Evolutionary conservation across 2,113 vertebrate species (phyloP), one percentile per base, ranked within the genome.

Genomic region (Girardinichthys multiradiatus): DNA sequence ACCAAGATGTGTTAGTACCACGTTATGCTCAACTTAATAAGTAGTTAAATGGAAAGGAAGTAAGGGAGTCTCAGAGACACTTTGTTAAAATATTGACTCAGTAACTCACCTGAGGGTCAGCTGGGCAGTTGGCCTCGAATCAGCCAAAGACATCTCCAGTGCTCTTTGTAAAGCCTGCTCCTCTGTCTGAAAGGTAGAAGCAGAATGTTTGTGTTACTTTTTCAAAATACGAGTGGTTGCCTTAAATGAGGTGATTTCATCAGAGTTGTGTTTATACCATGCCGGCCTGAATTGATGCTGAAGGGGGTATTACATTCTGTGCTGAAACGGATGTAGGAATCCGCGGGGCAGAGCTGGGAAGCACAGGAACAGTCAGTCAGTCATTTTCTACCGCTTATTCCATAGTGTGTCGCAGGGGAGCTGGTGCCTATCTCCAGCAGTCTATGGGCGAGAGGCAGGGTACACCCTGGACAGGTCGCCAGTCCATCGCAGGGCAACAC

Each of bases 131-230:
- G 0, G 59, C 14, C 87, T 89, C 0, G 89, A 94, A 77, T 99
- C 97, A 59, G 96, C 95, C 90, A 99, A 84, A 13, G 97, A 99
- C 93, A 98, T 95, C 92, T 97, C 97, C 89, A 99, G 92, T 57
- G 97, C 98, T 80, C 95, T 94, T 79, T 99, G 97, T 80, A 99
- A 93, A 21, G 98, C 98, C 88, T 98, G 97, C 70, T 99, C 97
- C 76, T 99, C 97, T 0, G 95, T 97, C 97, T 99, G 77, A 28
- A 89, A 11, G 37, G 70, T 7, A 37, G n/a, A 27, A 88, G 24
- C 29, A 59, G 31, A 45, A 33, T 30, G 54, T 21, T n/a, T 17
- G 15, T 21, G 37, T 68, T 72, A 70, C 58, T 65, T 70, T 73
- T 75, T 59, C 26, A 58, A 39, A 4, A 14, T 28, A 62, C 4